Evolutionary conservation across 2,113 vertebrate genomes (phyloP).

Genomic region (Pan paniscus): DNA sequence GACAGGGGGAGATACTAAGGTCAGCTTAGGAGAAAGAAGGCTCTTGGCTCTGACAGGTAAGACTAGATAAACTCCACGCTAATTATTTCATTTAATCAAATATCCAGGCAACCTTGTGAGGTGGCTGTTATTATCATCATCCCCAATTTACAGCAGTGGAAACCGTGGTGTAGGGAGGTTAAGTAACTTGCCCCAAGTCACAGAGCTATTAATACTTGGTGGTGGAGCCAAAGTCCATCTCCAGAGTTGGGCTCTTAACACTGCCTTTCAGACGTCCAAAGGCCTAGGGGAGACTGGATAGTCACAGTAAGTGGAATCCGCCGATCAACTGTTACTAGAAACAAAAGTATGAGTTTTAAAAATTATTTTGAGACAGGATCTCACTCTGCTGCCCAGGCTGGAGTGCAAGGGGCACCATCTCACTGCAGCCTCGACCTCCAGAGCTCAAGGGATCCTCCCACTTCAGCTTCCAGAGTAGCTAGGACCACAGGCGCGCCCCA

Average conservation of each 20-base stretch:
- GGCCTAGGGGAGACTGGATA: background rate
- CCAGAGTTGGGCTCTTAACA: background rate
- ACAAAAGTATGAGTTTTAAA: background rate
- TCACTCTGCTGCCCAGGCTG: background rate
- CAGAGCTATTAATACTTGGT: background rate
- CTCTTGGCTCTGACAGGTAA: background rate
- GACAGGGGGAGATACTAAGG: background rate
- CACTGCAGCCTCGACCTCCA: background rate
- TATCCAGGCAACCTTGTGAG: background rate
- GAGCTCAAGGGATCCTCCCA: background rate
- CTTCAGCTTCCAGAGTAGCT: background rate
- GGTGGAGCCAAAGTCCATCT: background rate
- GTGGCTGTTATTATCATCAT: background rate
- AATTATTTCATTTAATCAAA: background rate
- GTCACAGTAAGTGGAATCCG: background rate
- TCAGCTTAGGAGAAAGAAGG: background rate
- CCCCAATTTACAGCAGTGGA: background rate
- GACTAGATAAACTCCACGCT: background rate
- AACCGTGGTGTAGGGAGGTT: background rate
- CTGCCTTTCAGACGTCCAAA: background rate
- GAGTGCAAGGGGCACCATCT: background rate
- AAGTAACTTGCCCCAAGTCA: background rate
- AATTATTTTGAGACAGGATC: background rate
- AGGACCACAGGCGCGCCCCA: background rate
- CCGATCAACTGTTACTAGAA: background rate